Evolutionary conservation across 2,113 vertebrate species (phyloP).

Genomic region (Theristicus caerulescens): DNA sequence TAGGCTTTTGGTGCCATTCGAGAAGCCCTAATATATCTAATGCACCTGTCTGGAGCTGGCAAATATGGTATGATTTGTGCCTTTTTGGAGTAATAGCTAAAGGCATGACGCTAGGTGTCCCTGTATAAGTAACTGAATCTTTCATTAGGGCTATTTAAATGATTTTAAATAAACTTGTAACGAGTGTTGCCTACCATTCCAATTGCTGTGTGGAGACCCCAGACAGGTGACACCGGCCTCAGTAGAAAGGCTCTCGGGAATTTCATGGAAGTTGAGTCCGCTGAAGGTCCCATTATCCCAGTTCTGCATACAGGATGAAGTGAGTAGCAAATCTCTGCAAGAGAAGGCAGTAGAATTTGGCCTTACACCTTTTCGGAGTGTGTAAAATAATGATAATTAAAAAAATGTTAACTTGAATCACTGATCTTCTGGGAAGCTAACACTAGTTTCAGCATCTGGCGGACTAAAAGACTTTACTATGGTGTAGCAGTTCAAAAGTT

Average conservation of each 20-base stretch:
- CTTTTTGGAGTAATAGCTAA: neutral
- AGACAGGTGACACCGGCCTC: neutral
- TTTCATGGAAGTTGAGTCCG: neutral
- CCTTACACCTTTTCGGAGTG: neutral
- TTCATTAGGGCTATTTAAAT: neutral
- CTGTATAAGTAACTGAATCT: neutral
- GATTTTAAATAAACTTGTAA: neutral
- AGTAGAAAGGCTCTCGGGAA: neutral
- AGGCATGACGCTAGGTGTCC: neutral
- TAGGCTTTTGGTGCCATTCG: neutral
- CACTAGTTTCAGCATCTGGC: neutral
- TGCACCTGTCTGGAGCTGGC: neutral
- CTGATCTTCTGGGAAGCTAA: neutral
- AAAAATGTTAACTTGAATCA: neutral
- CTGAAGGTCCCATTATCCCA: neutral
- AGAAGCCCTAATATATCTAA: neutral
- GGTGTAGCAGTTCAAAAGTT: neutral
- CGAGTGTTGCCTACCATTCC: neutral
- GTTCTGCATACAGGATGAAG: neutral
- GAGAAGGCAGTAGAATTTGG: neutral
- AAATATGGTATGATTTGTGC: neutral
- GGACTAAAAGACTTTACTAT: neutral
- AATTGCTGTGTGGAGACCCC: neutral
- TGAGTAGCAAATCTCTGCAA: neutral
- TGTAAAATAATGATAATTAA: neutral